These are phyloP conservation scores for Holacanthella duospinosa DNA, from an alignment of 2,888 invertebrate species.

Conservation along the genomic window DNA sequence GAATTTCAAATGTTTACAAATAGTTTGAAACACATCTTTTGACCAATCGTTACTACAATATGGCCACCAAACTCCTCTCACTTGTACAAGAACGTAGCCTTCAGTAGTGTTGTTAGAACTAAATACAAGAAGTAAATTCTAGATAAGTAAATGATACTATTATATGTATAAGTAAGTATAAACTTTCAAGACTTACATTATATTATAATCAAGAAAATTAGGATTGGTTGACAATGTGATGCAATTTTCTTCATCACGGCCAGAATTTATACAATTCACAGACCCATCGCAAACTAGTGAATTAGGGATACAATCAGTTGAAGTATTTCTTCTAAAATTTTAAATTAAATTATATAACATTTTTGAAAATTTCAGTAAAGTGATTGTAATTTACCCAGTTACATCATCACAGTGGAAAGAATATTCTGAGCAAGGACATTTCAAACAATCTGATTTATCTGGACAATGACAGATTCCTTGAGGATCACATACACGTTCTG, in stretches of 20 bases:
- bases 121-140: too few species aligned
- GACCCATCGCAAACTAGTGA: slow-evolving; percentile 16
- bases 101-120: background rate
- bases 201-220: background rate
- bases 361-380: background rate
- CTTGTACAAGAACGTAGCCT: slow-evolving; percentile 19
- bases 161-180: too few species aligned
- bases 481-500: slow-evolving; percentile 17
- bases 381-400: background rate
- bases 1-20: slow-evolving; percentile 37
- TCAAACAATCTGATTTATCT: slow-evolving; percentile 16
- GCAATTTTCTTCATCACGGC: slow-evolving; percentile 17
- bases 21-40: slow-evolving; percentile 7
- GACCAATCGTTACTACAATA: slow-evolving; percentile 22
- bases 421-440: slow-evolving; percentile 9
- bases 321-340: background rate
- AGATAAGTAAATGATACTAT: too few species aligned
- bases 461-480: slow-evolving; percentile 15
- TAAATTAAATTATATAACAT: background rate
- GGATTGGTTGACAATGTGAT: slow-evolving; percentile 8
- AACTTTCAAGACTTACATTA: too few species aligned
- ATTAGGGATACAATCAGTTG: background rate
- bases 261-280: slow-evolving; percentile 14
- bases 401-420: slow-evolving; percentile 16
- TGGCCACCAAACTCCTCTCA: slow-evolving; percentile 20